Evolutionary conservation across 2,113 vertebrate species (phyloP).

Genomic region (Pelobates fuscus): DNA sequence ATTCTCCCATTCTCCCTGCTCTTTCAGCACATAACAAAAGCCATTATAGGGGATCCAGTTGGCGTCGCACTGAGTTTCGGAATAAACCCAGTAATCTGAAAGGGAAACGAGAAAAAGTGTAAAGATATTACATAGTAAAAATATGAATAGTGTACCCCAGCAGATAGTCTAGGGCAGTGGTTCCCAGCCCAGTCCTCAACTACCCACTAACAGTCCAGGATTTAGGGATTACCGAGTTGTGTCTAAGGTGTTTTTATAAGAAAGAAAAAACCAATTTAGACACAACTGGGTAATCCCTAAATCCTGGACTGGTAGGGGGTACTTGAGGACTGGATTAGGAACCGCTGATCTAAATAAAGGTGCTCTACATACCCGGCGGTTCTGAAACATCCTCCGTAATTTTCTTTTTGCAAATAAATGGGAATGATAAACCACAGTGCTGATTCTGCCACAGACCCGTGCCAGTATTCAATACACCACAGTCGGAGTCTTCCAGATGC

Average conservation of each 20-base stretch:
- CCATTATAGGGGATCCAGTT: constrained; percentile 81
- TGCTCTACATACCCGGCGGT: constrained; percentile 62
- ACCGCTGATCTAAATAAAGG: too few species aligned
- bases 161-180: too few species aligned
- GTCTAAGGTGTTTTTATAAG: too few species aligned
- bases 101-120: constrained; percentile 32
- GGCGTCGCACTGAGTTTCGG: constrained; percentile 72
- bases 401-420: constrained; percentile 86
- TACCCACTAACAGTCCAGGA: too few species aligned
- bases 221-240: too few species aligned
- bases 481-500: constrained; percentile 71
- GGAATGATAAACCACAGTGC: constrained; percentile 74
- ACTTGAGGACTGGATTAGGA: too few species aligned
- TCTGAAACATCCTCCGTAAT: constrained; percentile 50
- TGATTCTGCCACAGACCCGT: constrained; percentile 71
- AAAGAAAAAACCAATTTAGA: too few species aligned
- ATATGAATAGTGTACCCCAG: too few species aligned
- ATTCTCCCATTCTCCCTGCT: constrained; percentile 55
- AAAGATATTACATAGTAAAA: too few species aligned
- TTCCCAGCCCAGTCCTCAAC: too few species aligned
- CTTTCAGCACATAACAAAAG: constrained; percentile 80
- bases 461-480: constrained; percentile 73
- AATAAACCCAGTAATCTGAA: constrained; percentile 73
- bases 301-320: too few species aligned
- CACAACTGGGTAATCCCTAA: too few species aligned